Evolutionary conservation across 2,797 vertebrate species (phyloP), one percentile per base, ranked within the genome.

Genomic region (Morelia viridis): DNA sequence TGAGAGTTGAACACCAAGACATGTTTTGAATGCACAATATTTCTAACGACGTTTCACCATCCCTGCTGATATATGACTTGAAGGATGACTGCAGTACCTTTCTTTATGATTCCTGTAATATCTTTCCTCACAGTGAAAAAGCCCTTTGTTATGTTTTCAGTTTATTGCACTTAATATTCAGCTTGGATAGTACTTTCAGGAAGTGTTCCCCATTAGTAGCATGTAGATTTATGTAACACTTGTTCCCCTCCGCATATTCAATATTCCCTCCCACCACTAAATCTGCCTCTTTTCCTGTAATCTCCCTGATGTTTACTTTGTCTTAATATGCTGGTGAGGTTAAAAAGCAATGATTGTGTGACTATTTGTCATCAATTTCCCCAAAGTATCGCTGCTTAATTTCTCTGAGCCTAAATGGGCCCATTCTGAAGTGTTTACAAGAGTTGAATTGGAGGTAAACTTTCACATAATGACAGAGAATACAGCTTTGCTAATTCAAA

Each of bases 291-390:
- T 96, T 95, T 93, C 91, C 94, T 92, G 1, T 76, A 94, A 96
- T 96, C 95, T 94, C 92, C 96, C 94, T 94, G 95, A 92, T 96
- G 94, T 96, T 97, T 97, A 97, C 96, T 96, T 97, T 97, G 97
- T 95, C 93, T 97, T 96, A 96, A 97, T 96, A 95, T 94, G 94
- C 94, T 95, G 94, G 93, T 95, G 93, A 94, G 96, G 96, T 96
- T 97, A 96, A 97, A 97, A 96, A 93, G 93, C 94, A 97, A 92
- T 90, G 58, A 85, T 95, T 91, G 91, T 94, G 96, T 92, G 93
- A 96, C 93, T 94, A 96, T 97, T 91, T 93, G 95, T 96, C 97
- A 96, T 97, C 97, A 97, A 97, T 97, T 96, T 96, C 91, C 92
- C 89, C 50, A 95, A 96, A 95, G 94, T 94, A 93, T 90, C 84